Base-by-base conservation (phyloP, 2,888 invertebrate genomes). In the Drosophila lacicola region DNA sequence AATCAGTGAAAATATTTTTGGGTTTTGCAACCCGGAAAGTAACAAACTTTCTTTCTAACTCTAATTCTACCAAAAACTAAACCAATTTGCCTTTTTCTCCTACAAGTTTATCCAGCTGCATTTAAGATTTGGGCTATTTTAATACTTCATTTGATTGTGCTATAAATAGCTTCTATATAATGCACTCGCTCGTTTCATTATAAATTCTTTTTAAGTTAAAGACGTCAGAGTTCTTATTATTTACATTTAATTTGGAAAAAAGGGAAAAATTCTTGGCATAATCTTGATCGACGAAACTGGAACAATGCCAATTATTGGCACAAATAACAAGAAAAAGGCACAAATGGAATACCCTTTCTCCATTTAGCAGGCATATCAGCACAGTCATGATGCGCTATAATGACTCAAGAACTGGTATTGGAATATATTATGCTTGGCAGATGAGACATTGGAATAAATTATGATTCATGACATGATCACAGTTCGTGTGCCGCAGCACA, bases 221-320 rank as follows among this genome's bases (percentile, higher is more conserved):
- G 36, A 64, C 50, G 56, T 46, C 25, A 4, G 42, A 42, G 46
- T 41, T 17, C 9, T 36, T 11, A 17, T 33, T 19, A 10, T 42
- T 6, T 3, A 33, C 25, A 10, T 36, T 36, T 51, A 10, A 57
- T 46, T 34, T 33, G 39, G 41, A 62, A 53, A 53, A n/a, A n/a
- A 42, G 41, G 29, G 8, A 54, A 72, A 72, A 61, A 71, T 42
- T 51, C 46, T 45, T 53, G 47, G 53, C 61, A 67, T 34, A 25
- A 19, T 51, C 45, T 60, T 56, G 36, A 47, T 53, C 37, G 21
- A 14, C 10, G 44, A 60, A 56, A n/a, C 63, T 74, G 73, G 73
- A 74, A 47, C 33, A 21, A 45, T 60, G 73, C 73, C 73, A 74
- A 72, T 53, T 56, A 41, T 34, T 55, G 14, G 54, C n/a, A 39